phyloP scores from a whole-genome alignment of 1,140 invertebrate species.

The Lerema accius region DNA sequence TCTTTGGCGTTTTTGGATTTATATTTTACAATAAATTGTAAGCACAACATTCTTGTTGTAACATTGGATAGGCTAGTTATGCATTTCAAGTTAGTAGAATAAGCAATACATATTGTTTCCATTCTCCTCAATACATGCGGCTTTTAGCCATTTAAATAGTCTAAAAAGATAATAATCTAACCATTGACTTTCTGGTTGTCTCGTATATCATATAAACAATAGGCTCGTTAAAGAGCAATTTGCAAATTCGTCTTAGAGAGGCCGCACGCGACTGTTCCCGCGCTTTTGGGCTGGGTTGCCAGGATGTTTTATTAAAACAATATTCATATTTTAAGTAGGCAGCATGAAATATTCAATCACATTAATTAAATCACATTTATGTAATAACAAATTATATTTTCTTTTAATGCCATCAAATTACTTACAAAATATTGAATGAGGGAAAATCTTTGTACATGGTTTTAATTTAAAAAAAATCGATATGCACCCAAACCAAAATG shows the following conservation, averaged over 20 bases:
- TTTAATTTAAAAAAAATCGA: too few species aligned
- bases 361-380: too few species aligned
- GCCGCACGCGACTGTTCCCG: conserved; percentile 48
- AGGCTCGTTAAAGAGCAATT: conserved; percentile 39
- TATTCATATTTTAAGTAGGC: too few species aligned
- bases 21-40: conserved; percentile 18
- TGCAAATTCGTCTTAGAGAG: conserved; percentile 40
- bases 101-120: conserved; percentile 29
- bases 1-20: background rate
- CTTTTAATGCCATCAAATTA: too few species aligned
- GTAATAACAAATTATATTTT: too few species aligned
- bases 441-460: too few species aligned
- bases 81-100: conserved; percentile 19
- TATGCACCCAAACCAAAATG: background rate
- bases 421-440: too few species aligned
- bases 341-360: too few species aligned
- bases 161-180: conserved; percentile 30
- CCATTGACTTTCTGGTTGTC: conserved; percentile 28
- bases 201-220: conserved; percentile 39
- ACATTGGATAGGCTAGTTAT: conserved; percentile 20
- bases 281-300: conserved; percentile 36
- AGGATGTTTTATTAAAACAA: background rate
- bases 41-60: conserved; percentile 12
- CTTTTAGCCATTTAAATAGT: conserved; percentile 29
- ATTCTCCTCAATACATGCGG: conserved; percentile 16